Evolutionary conservation across 2,113 vertebrate species (phyloP).

Genomic region (Cyprinodon variegatus): DNA sequence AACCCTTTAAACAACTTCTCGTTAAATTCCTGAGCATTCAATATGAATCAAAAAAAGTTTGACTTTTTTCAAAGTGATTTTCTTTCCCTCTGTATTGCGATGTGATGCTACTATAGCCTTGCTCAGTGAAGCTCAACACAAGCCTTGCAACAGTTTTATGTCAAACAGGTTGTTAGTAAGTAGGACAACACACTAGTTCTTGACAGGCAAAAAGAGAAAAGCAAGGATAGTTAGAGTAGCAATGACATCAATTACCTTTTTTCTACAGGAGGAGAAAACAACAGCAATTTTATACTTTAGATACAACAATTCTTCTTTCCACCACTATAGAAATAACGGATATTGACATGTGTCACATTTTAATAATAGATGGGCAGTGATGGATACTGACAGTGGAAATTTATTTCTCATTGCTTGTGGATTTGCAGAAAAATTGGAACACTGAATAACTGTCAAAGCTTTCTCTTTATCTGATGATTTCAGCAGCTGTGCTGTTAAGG

Average conservation of each 20-base stretch:
- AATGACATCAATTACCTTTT: constrained; percentile 7
- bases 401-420: background rate
- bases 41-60: constrained; percentile 41
- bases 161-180: constrained; percentile 48
- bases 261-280: background rate
- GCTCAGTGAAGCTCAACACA: constrained; percentile 39
- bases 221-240: constrained; percentile 26
- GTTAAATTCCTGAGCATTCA: constrained; percentile 23
- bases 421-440: background rate
- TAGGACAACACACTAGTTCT: constrained; percentile 32
- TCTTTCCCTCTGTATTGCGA: constrained; percentile 13
- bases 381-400: background rate
- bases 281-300: background rate
- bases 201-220: constrained; percentile 30
- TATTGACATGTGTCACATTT: background rate
- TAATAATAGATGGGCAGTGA: background rate
- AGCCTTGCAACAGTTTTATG: constrained; percentile 56
- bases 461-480: background rate
- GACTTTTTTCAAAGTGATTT: constrained; percentile 38
- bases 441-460: background rate
- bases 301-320: background rate
- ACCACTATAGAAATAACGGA: background rate
- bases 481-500: background rate
- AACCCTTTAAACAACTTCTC: constrained; percentile 1
- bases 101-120: constrained; percentile 1